Base-by-base conservation (phyloP, 2,797 vertebrate genomes). In the Gallirallus australis region DNA sequence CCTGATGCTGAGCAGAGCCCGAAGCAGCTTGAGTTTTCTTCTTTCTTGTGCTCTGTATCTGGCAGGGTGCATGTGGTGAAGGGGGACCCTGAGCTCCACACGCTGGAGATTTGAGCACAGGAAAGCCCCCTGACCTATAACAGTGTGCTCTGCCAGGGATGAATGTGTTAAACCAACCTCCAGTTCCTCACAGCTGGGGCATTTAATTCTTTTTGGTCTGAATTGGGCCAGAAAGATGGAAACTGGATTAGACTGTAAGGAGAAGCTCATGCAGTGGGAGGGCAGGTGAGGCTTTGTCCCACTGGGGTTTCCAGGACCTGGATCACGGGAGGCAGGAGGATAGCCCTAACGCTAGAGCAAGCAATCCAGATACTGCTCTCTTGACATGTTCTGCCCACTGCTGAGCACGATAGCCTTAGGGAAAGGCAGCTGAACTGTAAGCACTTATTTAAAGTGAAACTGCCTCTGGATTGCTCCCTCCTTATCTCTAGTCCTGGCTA, bases 401-500 rank as follows among this genome's bases (percentile, higher is more conserved):
- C 50, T 4, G 39, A 56, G 69, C 17, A 71, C 50, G 27, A 16
- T 8, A 85, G 82, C 89, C 82, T 33, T 35, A 50, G 82, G 81
- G 78, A 81, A 64, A 90, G 39, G 60, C 3, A 76, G 80, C 66
- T 66, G 37, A 82, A 35, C 53, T 45, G 45, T 15, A 82, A 84
- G 88, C 27, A 16, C 39, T 94, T 50, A 63, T 52, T 88, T 89
- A 89, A 93, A 95, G 71, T 1, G 71, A 94, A 95, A 94, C 86
- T 92, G 81, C 80, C 75, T 93, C 88, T 92, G 83, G 56, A 91
- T 76, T 63, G 56, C 94, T 90, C 54, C 56, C 54, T 95, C 70
- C 73, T 84, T 93, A 88, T 91, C 96, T 96, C 64, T 39, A 57
- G 56, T 6, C 70, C 90, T 93, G 69, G 48, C 71, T 96, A 54